Evolutionary conservation across 2,797 vertebrate species (phyloP).

Genomic region (Acanthis flammea): DNA sequence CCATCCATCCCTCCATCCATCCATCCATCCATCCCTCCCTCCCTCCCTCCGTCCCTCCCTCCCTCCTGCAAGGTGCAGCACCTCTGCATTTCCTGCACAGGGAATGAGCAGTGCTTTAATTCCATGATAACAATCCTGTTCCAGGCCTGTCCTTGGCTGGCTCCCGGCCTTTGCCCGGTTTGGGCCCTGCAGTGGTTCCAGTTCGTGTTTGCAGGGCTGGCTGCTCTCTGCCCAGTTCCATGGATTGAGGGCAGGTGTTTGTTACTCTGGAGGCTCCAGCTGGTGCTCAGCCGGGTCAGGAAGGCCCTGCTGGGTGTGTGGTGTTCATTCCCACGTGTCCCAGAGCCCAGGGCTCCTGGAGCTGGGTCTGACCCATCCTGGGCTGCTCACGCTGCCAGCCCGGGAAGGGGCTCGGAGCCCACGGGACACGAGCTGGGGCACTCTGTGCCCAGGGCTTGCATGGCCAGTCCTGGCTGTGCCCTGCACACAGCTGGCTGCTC

Average conservation of each 20-base stretch:
- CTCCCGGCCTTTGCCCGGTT: neutral
- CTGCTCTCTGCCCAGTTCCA: neutral
- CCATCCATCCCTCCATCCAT: too few species aligned
- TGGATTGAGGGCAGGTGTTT: neutral
- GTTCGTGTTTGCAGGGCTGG: neutral
- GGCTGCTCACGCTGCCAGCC: neutral
- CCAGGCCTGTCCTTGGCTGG: neutral
- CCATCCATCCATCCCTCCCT: too few species aligned
- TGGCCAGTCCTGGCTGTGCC: neutral
- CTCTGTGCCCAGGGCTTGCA: neutral
- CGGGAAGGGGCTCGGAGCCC: neutral
- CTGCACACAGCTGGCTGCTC: neutral
- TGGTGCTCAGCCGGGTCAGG: fast-evolving
- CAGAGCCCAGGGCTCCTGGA: neutral
- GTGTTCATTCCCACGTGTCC: fast-evolving
- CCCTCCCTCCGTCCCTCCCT: too few species aligned
- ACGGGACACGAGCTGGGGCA: neutral
- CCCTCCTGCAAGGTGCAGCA: neutral
- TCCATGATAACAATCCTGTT: neutral
- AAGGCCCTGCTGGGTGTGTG: neutral
- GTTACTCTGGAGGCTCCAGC: neutral
- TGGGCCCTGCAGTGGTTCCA: neutral
- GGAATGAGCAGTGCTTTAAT: neutral
- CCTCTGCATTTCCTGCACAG: neutral
- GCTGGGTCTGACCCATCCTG: fast-evolving